Evolutionary conservation across 2,888 invertebrate genomes (phyloP).

Genomic region (Nemurella pictetii): DNA sequence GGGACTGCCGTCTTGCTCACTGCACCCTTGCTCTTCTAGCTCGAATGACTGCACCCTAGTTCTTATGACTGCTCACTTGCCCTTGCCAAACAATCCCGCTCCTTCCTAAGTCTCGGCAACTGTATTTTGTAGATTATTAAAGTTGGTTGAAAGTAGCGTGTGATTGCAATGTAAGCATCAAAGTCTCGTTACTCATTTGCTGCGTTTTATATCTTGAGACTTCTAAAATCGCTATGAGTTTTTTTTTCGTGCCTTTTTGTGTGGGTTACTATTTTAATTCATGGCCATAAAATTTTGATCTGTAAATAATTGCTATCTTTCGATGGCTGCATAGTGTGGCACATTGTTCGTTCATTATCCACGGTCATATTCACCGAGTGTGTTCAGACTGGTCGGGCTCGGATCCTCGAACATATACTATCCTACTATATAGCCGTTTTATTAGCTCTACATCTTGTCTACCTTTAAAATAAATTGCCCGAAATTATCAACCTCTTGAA

Average conservation of each 20-base stretch:
- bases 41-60: too few species aligned
- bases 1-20: too few species aligned
- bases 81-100: too few species aligned
- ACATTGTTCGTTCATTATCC: background rate
- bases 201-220: background rate
- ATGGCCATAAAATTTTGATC: background rate
- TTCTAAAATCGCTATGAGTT: background rate
- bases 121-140: background rate
- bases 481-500: background rate
- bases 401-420: background rate
- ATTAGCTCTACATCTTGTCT: background rate
- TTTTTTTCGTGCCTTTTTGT: background rate
- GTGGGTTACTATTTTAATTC: background rate
- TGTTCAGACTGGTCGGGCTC: background rate
- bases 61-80: too few species aligned
- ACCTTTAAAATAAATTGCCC: slow-evolving; percentile 1
- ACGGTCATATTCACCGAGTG: background rate
- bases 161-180: background rate
- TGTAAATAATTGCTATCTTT: background rate
- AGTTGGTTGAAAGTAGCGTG: background rate
- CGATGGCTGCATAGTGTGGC: background rate
- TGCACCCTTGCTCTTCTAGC: too few species aligned
- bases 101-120: background rate
- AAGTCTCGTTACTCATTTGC: background rate
- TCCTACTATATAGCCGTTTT: background rate